These are phyloP conservation scores for Tipula lateralis DNA, from an alignment of 2,888 invertebrate species.

Conservation along the genomic window DNA sequence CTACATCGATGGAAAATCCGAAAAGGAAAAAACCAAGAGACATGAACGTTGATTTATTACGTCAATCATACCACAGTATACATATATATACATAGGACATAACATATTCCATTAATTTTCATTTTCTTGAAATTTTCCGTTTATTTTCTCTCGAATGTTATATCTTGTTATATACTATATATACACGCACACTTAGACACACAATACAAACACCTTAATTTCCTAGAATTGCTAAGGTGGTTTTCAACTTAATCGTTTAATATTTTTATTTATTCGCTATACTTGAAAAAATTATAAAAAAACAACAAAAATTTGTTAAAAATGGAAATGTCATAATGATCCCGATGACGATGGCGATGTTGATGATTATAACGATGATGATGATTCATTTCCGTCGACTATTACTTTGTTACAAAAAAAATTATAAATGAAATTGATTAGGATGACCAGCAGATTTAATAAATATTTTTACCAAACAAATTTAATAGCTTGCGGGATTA, in stretches of 20 bases:
- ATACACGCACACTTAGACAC: neutral
- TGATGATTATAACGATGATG: neutral
- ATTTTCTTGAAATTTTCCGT: neutral
- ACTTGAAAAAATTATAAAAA: neutral
- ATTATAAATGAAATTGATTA: neutral
- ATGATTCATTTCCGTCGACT: slow-evolving; percentile 24
- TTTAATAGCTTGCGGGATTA: neutral
- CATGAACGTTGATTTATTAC: slow-evolving; percentile 11
- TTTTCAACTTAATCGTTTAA: slow-evolving; percentile 19
- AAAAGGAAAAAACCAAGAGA: neutral
- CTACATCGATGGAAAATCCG: neutral
- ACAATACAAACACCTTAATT: neutral
- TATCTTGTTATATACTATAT: neutral
- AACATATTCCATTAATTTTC: neutral
- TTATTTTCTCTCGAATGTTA: neutral
- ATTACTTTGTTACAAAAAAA: neutral
- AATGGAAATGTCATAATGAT: slow-evolving; percentile 1
- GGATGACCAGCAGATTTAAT: neutral
- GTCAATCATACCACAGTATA: neutral
- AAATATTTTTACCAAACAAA: neutral
- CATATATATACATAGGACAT: neutral
- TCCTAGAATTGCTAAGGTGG: neutral
- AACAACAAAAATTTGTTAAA: neutral
- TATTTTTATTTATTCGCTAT: neutral
- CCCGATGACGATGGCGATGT: neutral